Base-by-base conservation (phyloP, 35 echinoderm and acorn worm species). In the Acanthaster planci region DNA sequence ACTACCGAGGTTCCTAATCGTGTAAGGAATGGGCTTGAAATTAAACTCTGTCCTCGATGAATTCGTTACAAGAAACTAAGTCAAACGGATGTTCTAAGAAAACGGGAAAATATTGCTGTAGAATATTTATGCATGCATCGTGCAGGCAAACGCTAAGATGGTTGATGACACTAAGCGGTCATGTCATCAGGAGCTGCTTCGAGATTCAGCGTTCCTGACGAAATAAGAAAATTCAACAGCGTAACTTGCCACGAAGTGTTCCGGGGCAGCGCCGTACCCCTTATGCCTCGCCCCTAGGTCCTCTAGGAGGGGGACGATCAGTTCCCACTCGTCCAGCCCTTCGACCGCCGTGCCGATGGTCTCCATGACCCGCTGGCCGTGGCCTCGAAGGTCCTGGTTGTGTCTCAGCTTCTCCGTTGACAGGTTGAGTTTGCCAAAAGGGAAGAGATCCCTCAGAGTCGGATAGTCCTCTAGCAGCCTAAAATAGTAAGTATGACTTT, bases 351-450 rank as follows among this genome's bases (percentile, higher is more conserved):
- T 76, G 19, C 87, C 87, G 47, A 90, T 67, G 39, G 72, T 90
- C 67, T 84, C 80, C 87, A 90, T 90, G 17, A 90, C 87, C 80
- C 80, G 80, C 32, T 22, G 36, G 29, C 80, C 80, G 51, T 90
- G 87, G 27, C 38, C 23, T 1, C 51, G 56, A 14, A 82, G 47
- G 23, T 82, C 40, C 0, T 79, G 39, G 44, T 90, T 38, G 18
- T 38, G 39, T 38, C 58, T 58, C 23, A 90, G 80, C 57, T 90
- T 55, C 32, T 90, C 58, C 10, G 80, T 29, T 68, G 87, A n/a
- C 22, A 84, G 81, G 50, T 84, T 84, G 21, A 83, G 82, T 12
- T 52, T 60, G n/a, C 87, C 87, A 38, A 90, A 90, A 34, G 87
- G 81, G 40, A 82, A 90, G 31, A 90, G 30, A 1, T 84, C 29